Base-by-base conservation (phyloP, 2,797 vertebrate genomes). In the Scolopax rusticola region DNA sequence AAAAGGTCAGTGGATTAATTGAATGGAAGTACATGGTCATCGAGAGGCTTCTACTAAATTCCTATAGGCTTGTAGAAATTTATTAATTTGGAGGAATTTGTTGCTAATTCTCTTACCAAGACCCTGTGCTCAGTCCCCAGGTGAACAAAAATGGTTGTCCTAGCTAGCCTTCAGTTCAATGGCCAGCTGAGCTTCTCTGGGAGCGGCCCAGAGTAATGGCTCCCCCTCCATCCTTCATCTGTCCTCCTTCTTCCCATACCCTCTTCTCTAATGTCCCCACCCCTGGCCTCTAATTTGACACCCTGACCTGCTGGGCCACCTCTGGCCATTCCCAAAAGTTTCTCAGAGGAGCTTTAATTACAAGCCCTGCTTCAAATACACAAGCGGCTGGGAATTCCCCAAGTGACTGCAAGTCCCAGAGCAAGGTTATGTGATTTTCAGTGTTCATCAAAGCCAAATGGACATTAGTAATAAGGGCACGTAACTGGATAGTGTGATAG, bases 1-100 rank as follows among this genome's bases (percentile, higher is more conserved):
- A 79, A 97, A 83, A 98, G 99, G 99, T 99, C 69, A 98, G 98
- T 97, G 61, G 17, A 5, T 40, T 47, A 76, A 71, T 45, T 33
- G 28, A 53, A 51, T 32, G 3, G 32, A 67, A 23, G 2, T 28
- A 40, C 19, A 9, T 40, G 57, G 16, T 53, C 17, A 21, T 7
- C 48, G 30, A 70, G 15, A 43, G 1, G 2, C 68, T 50, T 68
- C n/a, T 51, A 57, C 9, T 65, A 32, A 67, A 78, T 32, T 54
- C 53, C 36, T 48, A 19, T 8, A 56, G 40, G 7, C 20, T 64
- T 33, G 32, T 21, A 74, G 50, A 80, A 53, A 59, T 19, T 20
- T 3, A 48, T 32, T 53, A 30, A 47, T 40, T 30, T 51, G 23
- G 38, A 88, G 14, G 32, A 64, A 75, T 84, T 51, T 45, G 5